Evolutionary conservation across 2,888 invertebrate genomes (phyloP).

Genomic region (Dexiosoma caninum): DNA sequence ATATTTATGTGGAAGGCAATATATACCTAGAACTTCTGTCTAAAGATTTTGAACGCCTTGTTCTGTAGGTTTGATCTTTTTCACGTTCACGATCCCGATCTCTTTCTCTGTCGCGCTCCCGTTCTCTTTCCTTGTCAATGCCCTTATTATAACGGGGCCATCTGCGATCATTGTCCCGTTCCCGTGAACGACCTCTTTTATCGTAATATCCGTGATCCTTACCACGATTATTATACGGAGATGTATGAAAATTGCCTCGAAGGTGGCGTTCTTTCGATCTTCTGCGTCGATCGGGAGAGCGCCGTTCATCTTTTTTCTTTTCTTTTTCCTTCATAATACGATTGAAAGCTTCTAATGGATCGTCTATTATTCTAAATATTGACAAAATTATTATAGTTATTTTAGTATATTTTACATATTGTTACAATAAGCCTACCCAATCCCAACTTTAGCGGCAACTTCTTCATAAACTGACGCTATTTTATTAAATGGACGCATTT

Average conservation of each 20-base stretch:
- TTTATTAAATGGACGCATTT: constrained; percentile 66
- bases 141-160: constrained; percentile 57
- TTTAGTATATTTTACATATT: not conserved
- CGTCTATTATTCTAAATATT: constrained; percentile 83
- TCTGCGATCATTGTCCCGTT: constrained; percentile 60
- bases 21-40: constrained; percentile 68
- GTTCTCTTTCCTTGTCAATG: constrained; percentile 66
- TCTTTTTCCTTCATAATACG: constrained; percentile 90
- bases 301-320: constrained; percentile 79
- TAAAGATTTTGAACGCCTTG: constrained; percentile 67
- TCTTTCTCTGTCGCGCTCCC: constrained; percentile 51
- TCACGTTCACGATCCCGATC: constrained; percentile 55
- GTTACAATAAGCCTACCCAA: constrained; percentile 68
- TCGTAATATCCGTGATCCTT: constrained; percentile 68
- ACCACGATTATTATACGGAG: constrained; percentile 67
- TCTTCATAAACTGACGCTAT: constrained; percentile 76
- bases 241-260: constrained; percentile 70
- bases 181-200: constrained; percentile 64
- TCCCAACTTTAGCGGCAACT: constrained; percentile 76
- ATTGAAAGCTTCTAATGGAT: constrained; percentile 92
- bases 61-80: constrained; percentile 64
- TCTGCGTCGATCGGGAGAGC: constrained; percentile 78
- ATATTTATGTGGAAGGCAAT: not conserved
- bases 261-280: constrained; percentile 72
- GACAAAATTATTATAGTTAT: not conserved